Evolutionary conservation across 2,888 invertebrate genomes (phyloP).

Genomic region (Drosophila suboccidentalis): DNA sequence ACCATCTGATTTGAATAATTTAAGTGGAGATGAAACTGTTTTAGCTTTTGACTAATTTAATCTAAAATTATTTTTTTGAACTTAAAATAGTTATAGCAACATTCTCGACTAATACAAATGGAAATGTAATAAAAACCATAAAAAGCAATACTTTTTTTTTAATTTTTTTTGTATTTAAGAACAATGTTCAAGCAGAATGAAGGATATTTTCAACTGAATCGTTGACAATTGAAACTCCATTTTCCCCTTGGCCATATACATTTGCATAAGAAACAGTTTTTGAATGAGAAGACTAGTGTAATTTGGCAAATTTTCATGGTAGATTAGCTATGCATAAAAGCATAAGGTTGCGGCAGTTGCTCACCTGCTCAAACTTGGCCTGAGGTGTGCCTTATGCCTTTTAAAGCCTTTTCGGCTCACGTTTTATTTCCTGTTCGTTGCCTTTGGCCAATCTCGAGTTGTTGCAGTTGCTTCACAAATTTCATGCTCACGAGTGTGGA

Average conservation of each 20-base stretch:
- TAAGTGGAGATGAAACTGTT: neutral
- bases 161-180: neutral
- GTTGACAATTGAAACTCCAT: neutral
- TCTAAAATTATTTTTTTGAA: no score
- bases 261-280: neutral
- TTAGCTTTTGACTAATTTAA: no score
- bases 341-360: constrained; percentile 7
- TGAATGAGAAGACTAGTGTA: constrained; percentile 11
- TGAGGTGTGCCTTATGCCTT: constrained; percentile 2
- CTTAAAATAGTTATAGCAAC: no score
- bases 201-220: neutral
- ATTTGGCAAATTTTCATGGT: constrained; percentile 14
- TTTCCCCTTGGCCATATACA: neutral
- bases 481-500: constrained; percentile 73
- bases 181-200: neutral
- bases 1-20: neutral
- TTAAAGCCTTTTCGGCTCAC: constrained; percentile 10
- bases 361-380: constrained; percentile 1
- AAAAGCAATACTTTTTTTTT: neutral
- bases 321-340: constrained; percentile 38
- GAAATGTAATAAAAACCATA: neutral
- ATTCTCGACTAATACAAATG: neutral
- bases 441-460: constrained; percentile 26
- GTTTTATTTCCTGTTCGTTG: neutral
- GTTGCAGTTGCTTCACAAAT: constrained; percentile 49